Percentiles rank a stretch among this genome's conserved stretches.
phyloP scores from a whole-genome alignment of 1,140 invertebrate genomes.

The Drosophila auraria region DNA sequence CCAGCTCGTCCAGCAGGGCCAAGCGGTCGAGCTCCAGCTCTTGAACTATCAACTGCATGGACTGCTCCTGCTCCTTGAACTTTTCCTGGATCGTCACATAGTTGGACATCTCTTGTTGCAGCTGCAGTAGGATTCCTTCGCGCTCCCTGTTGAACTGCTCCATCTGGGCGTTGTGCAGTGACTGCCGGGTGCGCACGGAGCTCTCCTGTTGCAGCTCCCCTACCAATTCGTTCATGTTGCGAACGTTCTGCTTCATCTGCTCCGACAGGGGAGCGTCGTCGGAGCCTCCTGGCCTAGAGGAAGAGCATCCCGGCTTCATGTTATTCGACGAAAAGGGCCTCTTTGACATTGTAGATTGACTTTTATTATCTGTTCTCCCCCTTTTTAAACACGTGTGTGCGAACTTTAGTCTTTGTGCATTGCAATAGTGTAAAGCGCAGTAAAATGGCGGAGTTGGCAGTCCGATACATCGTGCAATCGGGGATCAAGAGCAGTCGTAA shows the following conservation, averaged over 20 bases:
- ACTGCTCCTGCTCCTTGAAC: constrained; percentile 14
- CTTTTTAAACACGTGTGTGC: background rate
- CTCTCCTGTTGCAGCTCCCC: constrained; percentile 13
- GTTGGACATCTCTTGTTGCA: constrained; percentile 21
- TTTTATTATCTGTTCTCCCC: background rate
- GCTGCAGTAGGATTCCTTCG: constrained; percentile 10
- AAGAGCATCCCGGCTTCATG: background rate
- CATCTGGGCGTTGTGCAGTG: background rate
- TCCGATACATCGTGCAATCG: background rate
- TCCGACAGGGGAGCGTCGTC: constrained; percentile 4
- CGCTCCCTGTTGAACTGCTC: constrained; percentile 17
- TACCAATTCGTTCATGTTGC: constrained; percentile 25
- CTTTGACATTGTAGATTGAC: background rate
- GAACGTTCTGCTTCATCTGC: constrained; percentile 13
- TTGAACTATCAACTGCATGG: constrained; percentile 20
- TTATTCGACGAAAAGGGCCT: background rate
- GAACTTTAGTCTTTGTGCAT: constrained; percentile 1
- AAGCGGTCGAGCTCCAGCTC: constrained; percentile 10
- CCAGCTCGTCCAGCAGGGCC: constrained; percentile 3
- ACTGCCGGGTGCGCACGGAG: background rate
- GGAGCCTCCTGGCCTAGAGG: background rate
- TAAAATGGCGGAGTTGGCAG: background rate
- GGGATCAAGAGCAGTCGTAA: too few relatives aligned
- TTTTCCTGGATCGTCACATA: constrained; percentile 29
- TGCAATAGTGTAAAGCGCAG: background rate